Conservation (phyloP, 2,797 vertebrate genomes). For the Acridotheres tristis region DNA sequence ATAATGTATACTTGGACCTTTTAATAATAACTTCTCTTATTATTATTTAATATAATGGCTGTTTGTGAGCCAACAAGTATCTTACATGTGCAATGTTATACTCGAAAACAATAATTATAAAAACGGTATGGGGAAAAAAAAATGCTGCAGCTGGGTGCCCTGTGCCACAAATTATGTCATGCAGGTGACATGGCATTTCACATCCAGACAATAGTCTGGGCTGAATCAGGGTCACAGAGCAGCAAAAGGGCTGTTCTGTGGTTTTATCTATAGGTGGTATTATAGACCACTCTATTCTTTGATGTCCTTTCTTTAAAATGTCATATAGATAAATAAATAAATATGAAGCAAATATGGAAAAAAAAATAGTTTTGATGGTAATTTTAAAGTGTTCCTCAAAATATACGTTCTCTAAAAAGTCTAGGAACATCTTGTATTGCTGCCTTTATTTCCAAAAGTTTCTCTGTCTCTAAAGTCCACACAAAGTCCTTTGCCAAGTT, state of each 20-base stretch:
- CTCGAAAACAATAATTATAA: not conserved
- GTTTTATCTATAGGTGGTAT: constrained; percentile 56
- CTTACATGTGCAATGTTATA: not conserved
- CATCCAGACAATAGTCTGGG: not conserved
- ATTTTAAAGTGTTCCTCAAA: not conserved
- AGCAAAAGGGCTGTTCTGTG: constrained; percentile 18
- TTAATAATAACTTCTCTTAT: not conserved
- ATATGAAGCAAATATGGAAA: not conserved
- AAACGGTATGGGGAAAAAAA: fast-evolving
- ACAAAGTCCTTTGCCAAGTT: not conserved
- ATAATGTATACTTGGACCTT: not conserved
- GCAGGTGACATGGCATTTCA: not conserved
- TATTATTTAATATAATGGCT: not conserved
- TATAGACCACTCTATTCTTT: constrained; percentile 20
- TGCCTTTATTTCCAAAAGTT: not conserved
- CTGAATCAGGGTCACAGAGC: not conserved
- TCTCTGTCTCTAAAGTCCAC: not conserved
- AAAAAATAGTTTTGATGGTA: not conserved
- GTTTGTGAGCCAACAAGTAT: not conserved
- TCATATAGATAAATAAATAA: not conserved
- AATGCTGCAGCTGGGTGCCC: not conserved
- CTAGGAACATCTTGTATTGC: not conserved
- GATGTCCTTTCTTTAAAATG: not conserved
- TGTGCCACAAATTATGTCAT: not conserved
- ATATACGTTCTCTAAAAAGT: not conserved